Evolutionary conservation across 2,797 vertebrate species (phyloP), one percentile per base, ranked within the genome.

Genomic region (Notolabrus celidotus): DNA sequence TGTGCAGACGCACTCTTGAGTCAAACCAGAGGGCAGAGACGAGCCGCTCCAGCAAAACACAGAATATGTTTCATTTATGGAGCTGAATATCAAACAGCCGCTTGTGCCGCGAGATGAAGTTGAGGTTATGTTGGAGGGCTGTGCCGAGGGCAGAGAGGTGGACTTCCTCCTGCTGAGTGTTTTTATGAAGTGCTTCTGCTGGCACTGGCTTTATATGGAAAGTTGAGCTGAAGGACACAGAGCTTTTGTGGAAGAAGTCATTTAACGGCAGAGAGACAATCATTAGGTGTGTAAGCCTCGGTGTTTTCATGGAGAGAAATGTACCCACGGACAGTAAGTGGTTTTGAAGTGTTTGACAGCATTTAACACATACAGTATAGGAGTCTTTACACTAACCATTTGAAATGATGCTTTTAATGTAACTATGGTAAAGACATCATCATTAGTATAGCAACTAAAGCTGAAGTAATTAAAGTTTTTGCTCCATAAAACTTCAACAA

Each of bases 1-100:
- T 74, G 67, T 38, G 65, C 79, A 10, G 60, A 81, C 76, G 57
- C 69, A 59, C 74, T 46, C 68, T 83, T 39, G n/a, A 87, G 88
- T 89, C 84, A 86, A 87, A 89, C 74, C 80, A 67, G 80, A 74
- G 77, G 79, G 69, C 81, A 86, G 67, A 71, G 75, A 65, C 10
- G 16, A 78, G 73, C 46, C 2, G 23, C 51, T 77, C 77, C 59
- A 27, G 62, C 64, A 71, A 85, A 88, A 85, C 80, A 86, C 53
- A 15, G 57, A 86, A 64, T 55, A 74, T 72, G 70, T 87, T 86
- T 82, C 39, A 53, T 83, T 83, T 71, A 57, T 75, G 74, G 79
- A 36, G 25, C 7, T 23, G 80, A 86, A 89, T 87, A 86, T 82
- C 70, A 90, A 88, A 79, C 49, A 86, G 79, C 20, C 11, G 7